A percentile compares a stretch with the other conserved stretches of the same genome.
Conservation (phyloP, 2,797 vertebrate species). For the Scolopax bukidnonensis region DNA sequence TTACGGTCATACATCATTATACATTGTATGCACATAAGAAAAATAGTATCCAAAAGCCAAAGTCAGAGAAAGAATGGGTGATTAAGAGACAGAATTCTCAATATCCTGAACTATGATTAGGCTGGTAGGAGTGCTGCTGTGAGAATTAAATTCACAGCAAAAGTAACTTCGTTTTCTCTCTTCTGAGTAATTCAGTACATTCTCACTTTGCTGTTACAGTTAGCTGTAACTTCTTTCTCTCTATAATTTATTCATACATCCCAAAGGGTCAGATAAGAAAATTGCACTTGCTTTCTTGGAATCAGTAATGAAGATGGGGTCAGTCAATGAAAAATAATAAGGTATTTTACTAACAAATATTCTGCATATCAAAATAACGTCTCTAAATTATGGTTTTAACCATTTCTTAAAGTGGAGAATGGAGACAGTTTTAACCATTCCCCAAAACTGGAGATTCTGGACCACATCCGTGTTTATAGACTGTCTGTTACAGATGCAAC, state of each 20-base stretch:
- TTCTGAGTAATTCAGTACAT: conserved; percentile 21
- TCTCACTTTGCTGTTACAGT: conserved; percentile 1
- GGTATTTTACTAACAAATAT: background rate
- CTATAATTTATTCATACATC: conserved; percentile 28
- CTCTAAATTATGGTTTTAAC: background rate
- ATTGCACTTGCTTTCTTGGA: conserved; percentile 24
- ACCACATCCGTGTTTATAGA: background rate
- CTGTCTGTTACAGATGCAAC: background rate
- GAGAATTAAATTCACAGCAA: conserved; percentile 16
- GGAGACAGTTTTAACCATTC: background rate
- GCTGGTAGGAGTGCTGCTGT: background rate
- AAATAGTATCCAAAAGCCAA: conserved; percentile 7
- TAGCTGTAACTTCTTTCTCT: background rate
- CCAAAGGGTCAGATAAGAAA: conserved; percentile 27
- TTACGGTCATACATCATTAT: background rate
- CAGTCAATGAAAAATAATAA: background rate
- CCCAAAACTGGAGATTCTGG: background rate
- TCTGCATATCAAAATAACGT: background rate
- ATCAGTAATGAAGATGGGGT: background rate
- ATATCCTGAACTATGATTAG: background rate
- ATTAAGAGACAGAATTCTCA: conserved; percentile 8
- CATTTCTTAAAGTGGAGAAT: background rate
- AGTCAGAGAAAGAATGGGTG: background rate
- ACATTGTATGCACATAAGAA: background rate
- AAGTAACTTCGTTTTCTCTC: conserved; percentile 29